Conservation (phyloP, 2,797 vertebrate species). For the Glyptemys insculpta region DNA sequence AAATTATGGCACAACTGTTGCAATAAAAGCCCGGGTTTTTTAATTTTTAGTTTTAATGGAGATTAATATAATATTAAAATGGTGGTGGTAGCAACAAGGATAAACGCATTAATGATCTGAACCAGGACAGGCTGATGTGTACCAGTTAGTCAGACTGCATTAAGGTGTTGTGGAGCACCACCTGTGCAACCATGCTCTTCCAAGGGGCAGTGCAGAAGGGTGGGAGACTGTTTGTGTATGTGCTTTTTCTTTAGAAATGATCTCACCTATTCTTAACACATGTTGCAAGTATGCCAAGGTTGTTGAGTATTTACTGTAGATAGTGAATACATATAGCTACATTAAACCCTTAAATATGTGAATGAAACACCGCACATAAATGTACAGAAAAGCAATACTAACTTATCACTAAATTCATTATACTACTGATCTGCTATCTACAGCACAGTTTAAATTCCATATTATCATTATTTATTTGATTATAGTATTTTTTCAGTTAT, state of each 20-base stretch:
- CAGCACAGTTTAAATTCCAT: neutral
- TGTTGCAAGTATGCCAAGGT: neutral
- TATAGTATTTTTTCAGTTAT: neutral
- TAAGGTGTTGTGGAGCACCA: neutral
- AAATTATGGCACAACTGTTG: neutral
- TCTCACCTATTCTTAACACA: neutral
- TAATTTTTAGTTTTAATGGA: neutral
- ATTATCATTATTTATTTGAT: neutral
- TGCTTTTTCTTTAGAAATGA: neutral
- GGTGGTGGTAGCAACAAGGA: neutral
- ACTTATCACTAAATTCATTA: neutral
- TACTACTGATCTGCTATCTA: neutral
- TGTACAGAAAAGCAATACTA: neutral
- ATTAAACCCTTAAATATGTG: neutral
- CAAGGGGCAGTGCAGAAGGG: neutral
- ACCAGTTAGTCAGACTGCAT: neutral
- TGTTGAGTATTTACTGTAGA: neutral
- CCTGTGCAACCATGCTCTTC: neutral
- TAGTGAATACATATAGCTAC: neutral
- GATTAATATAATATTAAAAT: neutral
- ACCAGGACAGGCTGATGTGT: neutral
- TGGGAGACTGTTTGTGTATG: neutral
- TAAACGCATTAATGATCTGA: neutral
- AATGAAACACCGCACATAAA: neutral
- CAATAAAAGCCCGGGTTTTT: neutral